Conservation (phyloP, 2,797 vertebrate species). For the Peromyscus attwateri region DNA sequence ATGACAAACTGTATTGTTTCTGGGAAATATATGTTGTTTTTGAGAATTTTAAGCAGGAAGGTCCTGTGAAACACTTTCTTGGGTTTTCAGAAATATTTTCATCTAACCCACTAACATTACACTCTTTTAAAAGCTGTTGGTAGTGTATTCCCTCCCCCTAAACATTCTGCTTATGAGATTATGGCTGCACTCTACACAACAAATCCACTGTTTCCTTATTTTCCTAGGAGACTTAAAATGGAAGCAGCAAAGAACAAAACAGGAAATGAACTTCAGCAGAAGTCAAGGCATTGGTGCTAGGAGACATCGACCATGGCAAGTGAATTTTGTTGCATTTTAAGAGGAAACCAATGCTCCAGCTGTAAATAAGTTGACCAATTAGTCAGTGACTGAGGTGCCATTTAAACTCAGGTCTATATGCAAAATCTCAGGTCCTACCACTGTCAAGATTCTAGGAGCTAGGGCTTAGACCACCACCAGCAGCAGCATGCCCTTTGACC, state of each 20-base stretch:
- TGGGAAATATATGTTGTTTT: neutral
- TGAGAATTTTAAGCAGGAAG: neutral
- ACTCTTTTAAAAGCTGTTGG: slow-evolving; percentile 3
- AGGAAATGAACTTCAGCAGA: slow-evolving; percentile 4
- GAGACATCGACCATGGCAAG: neutral
- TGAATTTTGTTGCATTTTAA: neutral
- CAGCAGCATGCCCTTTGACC: neutral
- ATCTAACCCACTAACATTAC: slow-evolving; percentile 29
- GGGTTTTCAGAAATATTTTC: slow-evolving; percentile 13
- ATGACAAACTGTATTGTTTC: neutral
- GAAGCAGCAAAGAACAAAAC: neutral
- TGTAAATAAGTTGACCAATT: neutral
- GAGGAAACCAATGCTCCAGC: neutral
- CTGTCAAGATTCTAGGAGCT: neutral
- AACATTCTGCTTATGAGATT: slow-evolving; percentile 30
- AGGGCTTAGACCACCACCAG: too few species aligned
- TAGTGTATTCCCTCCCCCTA: neutral
- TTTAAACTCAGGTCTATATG: neutral
- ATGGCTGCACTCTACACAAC: neutral
- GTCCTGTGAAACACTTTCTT: slow-evolving; percentile 15
- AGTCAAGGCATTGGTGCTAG: neutral
- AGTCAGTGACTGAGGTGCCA: neutral
- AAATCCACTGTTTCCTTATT: neutral
- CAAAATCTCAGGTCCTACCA: neutral
- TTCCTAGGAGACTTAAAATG: slow-evolving; percentile 3